phyloP scores from a whole-genome alignment of 2,797 vertebrate genomes.

The Anabas testudineus region DNA sequence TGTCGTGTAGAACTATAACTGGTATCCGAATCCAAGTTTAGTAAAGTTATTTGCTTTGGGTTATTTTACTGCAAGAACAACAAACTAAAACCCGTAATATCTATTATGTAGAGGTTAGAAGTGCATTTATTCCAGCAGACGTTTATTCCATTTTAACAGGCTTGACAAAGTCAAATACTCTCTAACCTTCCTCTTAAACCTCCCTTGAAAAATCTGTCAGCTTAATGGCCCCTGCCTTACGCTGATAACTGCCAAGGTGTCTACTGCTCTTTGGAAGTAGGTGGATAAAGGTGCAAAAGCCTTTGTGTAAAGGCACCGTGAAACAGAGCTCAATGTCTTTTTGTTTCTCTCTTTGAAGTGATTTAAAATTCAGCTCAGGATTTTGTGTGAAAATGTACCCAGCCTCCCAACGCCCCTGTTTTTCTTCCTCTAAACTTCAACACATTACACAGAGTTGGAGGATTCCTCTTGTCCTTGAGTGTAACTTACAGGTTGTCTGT shows the following conservation, averaged over 20 bases:
- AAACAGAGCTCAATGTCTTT: slow-evolving; percentile 67
- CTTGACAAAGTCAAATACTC: slow-evolving; percentile 59
- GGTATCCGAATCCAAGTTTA: not conserved
- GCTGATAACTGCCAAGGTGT: slow-evolving; percentile 74
- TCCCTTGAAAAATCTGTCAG: slow-evolving; percentile 62
- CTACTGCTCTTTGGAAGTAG: slow-evolving; percentile 58
- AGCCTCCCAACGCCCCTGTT: slow-evolving; percentile 37
- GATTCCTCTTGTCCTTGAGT: slow-evolving; percentile 62
- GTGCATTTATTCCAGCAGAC: slow-evolving; percentile 49
- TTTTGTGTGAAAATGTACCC: slow-evolving; percentile 49
- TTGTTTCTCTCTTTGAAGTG: slow-evolving; percentile 73
- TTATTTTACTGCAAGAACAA: not conserved
- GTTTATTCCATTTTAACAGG: slow-evolving; percentile 57
- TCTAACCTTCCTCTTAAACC: slow-evolving; percentile 69
- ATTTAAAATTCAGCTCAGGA: slow-evolving; percentile 76
- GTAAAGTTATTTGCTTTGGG: not conserved
- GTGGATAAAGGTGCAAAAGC: slow-evolving; percentile 69
- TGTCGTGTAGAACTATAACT: not conserved
- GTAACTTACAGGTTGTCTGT: slow-evolving; percentile 39
- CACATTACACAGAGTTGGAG: slow-evolving; percentile 39
- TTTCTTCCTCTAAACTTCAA: slow-evolving; percentile 53
- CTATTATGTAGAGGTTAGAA: slow-evolving; percentile 36
- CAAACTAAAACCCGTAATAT: slow-evolving; percentile 6
- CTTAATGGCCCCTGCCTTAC: slow-evolving; percentile 71
- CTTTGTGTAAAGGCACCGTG: slow-evolving; percentile 66